Conservation (phyloP, 1,140 invertebrate species). For the Bursaphelenchus mucronatus region DNA sequence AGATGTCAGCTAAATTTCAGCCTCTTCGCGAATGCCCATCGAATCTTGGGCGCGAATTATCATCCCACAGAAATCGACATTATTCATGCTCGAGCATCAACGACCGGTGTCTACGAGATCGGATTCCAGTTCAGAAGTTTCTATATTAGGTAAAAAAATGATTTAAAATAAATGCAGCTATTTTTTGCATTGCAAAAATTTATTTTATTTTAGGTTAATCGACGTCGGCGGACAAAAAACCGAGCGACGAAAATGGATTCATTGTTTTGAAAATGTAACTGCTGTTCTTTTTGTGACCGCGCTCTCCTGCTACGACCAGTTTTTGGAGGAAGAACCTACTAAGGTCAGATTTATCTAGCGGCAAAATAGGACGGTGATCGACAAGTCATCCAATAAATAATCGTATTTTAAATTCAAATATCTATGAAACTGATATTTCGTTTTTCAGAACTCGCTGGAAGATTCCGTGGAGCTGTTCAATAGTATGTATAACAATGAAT, state of each 20-base stretch:
- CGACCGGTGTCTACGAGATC: constrained; percentile 48
- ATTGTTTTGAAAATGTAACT: constrained; percentile 46
- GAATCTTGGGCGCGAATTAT: constrained; percentile 33
- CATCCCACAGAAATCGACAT: constrained; percentile 36
- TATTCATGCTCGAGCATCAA: constrained; percentile 45
- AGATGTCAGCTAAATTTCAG: no score
- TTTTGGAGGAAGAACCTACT: constrained; percentile 42
- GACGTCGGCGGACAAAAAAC: constrained; percentile 48
- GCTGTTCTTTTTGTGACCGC: constrained; percentile 42
- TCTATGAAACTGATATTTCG: background rate
- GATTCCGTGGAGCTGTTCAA: constrained; percentile 40
- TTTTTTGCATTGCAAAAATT: no score
- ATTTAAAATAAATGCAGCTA: constrained; percentile 2
- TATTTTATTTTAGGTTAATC: constrained; percentile 35
- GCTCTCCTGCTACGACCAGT: constrained; percentile 43
- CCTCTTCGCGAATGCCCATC: constrained; percentile 36
- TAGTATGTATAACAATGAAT: constrained; percentile 39
- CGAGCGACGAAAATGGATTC: constrained; percentile 47
- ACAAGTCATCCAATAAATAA: background rate
- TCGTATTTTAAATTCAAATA: background rate
- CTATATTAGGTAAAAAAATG: constrained; percentile 30
- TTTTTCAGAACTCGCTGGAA: constrained; percentile 42
- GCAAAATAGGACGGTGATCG: background rate
- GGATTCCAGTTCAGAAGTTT: constrained; percentile 35
- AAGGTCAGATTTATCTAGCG: constrained; percentile 28